These are phyloP conservation scores for Oostethus manadensis DNA, from an alignment of 2,113 vertebrate species.

Conservation along the genomic window DNA sequence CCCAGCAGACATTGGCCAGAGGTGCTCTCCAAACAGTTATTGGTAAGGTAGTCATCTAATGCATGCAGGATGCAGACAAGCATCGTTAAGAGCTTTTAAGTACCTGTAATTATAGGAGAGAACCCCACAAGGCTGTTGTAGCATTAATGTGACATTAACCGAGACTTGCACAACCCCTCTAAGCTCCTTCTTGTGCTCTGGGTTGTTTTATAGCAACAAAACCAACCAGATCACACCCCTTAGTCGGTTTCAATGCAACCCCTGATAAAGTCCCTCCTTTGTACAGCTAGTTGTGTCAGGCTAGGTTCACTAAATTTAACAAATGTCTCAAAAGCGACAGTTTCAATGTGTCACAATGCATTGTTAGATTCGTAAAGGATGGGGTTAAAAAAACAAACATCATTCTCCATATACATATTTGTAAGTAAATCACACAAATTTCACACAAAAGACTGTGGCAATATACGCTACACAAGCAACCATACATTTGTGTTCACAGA, in stretches of 20 bases:
- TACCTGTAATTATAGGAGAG: slow-evolving; percentile 35
- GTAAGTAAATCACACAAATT: too few species aligned
- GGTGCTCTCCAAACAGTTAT: slow-evolving; percentile 33
- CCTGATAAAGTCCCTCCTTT: neutral
- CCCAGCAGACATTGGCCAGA: slow-evolving; percentile 25
- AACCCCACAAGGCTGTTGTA: slow-evolving; percentile 23
- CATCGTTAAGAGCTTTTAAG: slow-evolving; percentile 38
- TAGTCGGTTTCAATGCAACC: neutral
- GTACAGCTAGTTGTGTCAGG: too few species aligned
- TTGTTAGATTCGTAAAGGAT: too few species aligned
- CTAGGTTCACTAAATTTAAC: too few species aligned
- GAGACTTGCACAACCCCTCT: slow-evolving; percentile 1
- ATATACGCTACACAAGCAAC: too few species aligned
- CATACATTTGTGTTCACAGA: too few species aligned
- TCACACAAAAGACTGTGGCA: too few species aligned
- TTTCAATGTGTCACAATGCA: too few species aligned
- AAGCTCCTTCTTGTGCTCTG: slow-evolving; percentile 9
- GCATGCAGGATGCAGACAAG: slow-evolving; percentile 35
- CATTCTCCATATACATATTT: too few species aligned
- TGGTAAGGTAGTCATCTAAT: slow-evolving; percentile 21
- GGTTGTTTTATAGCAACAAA: slow-evolving; percentile 21
- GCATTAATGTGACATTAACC: slow-evolving; percentile 32
- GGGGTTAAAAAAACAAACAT: too few species aligned
- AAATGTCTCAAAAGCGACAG: too few species aligned
- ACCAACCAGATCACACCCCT: slow-evolving; percentile 1